Base-by-base conservation (phyloP, 2,888 invertebrate genomes). In the Choreutis nemorana region DNA sequence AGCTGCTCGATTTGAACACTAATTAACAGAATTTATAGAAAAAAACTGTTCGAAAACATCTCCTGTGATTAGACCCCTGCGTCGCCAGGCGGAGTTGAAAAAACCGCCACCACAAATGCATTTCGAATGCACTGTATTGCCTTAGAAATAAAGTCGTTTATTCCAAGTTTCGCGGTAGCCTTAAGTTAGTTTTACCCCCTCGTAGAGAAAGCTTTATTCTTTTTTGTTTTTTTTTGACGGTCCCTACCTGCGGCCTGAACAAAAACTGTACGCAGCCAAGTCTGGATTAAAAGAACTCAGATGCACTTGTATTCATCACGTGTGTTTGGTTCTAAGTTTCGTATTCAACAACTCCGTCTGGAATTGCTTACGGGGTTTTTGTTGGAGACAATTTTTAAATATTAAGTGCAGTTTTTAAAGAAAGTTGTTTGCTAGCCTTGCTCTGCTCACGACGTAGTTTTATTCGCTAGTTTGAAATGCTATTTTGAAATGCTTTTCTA, bases 51-150 rank as follows among this genome's bases (percentile, higher is more conserved):
- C 11, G 26, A 63, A 64, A 61, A 56, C 53, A 52, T 58, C 63
- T 55, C 57, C 63, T 65, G 64, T 67, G 68, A 66, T 72, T 68
- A 67, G 68, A 68, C 66, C 68, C 70, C 64, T 60, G 62, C 60
- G 52, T 52, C 35, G 52, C 33, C 24, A 26, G 29, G 31, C 33
- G 37, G 34, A 34, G 36, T 37, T 36, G 23, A 23, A n/a, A n/a
- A n/a, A n/a, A n/a, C n/a, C n/a, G n/a, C n/a, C n/a, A 24, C 23
- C 23, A 11, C 2, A 23, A 15, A 26, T 26, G 7, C 26, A 13
- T 21, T 23, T 10, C 29, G 35, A 29, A 23, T 27, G 29, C 28
- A n/a, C n/a, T n/a, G 14, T 30, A 35, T 35, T 39, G 42, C 36
- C 6, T 1, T 3, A 0, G 5, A 5, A 1, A 6, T 0, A 1